phyloP scores from a whole-genome alignment of 2,888 invertebrate genomes.

The Andrena camellia region DNA sequence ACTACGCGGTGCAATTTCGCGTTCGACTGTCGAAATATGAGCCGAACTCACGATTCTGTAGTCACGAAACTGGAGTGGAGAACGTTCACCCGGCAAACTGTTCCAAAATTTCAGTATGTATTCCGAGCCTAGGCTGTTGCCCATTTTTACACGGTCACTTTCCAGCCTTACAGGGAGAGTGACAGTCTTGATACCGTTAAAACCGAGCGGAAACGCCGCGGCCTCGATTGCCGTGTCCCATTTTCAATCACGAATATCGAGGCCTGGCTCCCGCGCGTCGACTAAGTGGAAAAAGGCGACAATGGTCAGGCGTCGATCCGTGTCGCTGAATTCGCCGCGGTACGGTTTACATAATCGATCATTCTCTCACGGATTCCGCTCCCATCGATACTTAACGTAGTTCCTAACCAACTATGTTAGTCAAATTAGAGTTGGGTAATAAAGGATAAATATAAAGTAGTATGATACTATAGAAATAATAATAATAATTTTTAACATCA shows the following conservation, averaged over 20 bases:
- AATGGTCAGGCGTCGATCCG: background rate
- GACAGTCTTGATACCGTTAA: slow-evolving; percentile 40
- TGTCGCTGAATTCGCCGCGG: too few relatives aligned
- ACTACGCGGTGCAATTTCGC: slow-evolving; percentile 24
- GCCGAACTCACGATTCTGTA: background rate
- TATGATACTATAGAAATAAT: too few relatives aligned
- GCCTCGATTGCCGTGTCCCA: slow-evolving; percentile 2
- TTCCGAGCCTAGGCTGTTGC: background rate
- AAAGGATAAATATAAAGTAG: too few relatives aligned
- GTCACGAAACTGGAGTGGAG: slow-evolving; percentile 4
- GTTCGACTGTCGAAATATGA: slow-evolving; percentile 18
- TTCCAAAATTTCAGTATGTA: too few relatives aligned
- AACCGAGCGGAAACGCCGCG: slow-evolving; percentile 23
- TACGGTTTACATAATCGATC: too few relatives aligned
- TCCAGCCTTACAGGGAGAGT: slow-evolving; percentile 22
- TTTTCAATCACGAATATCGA: slow-evolving; percentile 1
- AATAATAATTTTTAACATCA: too few relatives aligned
- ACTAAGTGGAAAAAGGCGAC: background rate
- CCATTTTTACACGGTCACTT: background rate
- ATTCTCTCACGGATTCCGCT: too few relatives aligned
- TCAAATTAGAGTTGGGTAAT: too few relatives aligned
- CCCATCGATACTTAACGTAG: background rate
- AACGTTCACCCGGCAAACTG: slow-evolving; percentile 19
- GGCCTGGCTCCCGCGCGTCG: background rate
- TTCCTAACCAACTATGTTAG: too few relatives aligned